These are phyloP conservation scores for Seriola rivoliana DNA, from an alignment of 2,113 vertebrate genomes.

Conservation along the genomic window DNA sequence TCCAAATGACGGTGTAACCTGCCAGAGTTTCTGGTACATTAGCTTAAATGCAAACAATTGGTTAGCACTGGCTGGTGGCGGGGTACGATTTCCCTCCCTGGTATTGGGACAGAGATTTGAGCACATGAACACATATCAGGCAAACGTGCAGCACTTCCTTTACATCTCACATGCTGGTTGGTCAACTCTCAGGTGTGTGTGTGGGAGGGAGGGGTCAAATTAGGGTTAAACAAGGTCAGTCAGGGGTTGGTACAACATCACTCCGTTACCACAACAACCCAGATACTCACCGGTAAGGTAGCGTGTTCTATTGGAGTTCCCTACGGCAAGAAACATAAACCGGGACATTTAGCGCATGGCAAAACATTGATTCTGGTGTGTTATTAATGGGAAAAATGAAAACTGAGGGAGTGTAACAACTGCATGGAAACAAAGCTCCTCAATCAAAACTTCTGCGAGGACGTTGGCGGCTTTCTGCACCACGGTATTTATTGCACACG, in stretches of 20 bases:
- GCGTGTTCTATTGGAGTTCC: conserved; percentile 79
- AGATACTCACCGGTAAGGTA: conserved; percentile 84
- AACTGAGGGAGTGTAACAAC: not conserved
- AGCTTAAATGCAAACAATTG: not conserved
- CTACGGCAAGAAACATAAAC: conserved; percentile 79
- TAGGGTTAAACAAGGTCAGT: conserved; percentile 52
- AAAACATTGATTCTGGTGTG: not conserved
- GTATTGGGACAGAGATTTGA: not conserved
- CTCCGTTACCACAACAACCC: conserved; percentile 51
- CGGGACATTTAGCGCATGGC: conserved; percentile 33
- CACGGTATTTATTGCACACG: conserved; percentile 11
- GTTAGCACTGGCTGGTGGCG: not conserved
- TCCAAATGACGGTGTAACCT: not conserved
- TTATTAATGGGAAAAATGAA: conserved; percentile 16
- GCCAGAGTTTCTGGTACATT: not conserved
- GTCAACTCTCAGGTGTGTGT: conserved; percentile 7
- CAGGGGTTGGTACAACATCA: conserved; percentile 41
- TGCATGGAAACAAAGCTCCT: conserved; percentile 30
- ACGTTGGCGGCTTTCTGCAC: conserved; percentile 35
- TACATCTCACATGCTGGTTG: conserved; percentile 52
- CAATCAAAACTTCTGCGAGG: conserved; percentile 6
- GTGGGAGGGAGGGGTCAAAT: conserved; percentile 1
- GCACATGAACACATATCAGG: conserved; percentile 21
- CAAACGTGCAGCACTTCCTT: conserved; percentile 61
- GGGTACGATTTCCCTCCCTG: conserved; percentile 3